Conservation (phyloP, 2,797 vertebrate species). For the Muraenolepis orangiensis region DNA sequence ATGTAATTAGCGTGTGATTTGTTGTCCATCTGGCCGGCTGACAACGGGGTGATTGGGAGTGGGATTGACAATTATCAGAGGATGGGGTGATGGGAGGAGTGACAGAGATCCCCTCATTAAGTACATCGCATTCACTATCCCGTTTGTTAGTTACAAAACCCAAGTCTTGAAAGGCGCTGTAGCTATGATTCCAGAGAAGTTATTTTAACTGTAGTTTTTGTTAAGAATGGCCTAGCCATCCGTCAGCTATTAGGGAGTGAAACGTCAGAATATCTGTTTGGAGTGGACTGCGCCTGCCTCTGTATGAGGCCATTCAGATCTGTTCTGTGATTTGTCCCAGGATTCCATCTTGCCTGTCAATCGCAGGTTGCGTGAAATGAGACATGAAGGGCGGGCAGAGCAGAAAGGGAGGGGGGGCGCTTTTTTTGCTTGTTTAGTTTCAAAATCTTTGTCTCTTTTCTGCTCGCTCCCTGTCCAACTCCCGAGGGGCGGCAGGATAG, state of each 20-base stretch:
- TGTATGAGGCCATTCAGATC: not conserved
- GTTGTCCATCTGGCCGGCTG: constrained; percentile 27
- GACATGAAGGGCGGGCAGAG: not conserved
- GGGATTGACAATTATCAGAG: no score
- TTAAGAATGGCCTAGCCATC: not conserved
- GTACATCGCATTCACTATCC: not conserved
- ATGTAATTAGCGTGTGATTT: constrained; percentile 38
- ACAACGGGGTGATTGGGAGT: constrained; percentile 15
- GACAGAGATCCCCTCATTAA: not conserved
- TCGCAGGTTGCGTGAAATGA: not conserved
- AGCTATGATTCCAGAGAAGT: not conserved
- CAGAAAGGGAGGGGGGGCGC: not conserved
- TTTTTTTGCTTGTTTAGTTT: not conserved
- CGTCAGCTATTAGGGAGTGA: not conserved
- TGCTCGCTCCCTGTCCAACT: not conserved
- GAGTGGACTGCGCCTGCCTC: no score
- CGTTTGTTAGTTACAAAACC: not conserved
- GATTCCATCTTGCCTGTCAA: not conserved
- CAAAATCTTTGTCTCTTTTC: not conserved
- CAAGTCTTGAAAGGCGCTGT: not conserved
- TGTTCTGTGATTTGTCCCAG: not conserved
- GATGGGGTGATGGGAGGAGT: not conserved
- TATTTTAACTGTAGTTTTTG: not conserved
- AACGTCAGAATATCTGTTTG: not conserved
- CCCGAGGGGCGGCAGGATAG: no score